Percentiles rank a stretch among this genome's conserved stretches.
phyloP scores from a whole-genome alignment of 1,140 invertebrate genomes.

The Lepidurus arcticus region DNA sequence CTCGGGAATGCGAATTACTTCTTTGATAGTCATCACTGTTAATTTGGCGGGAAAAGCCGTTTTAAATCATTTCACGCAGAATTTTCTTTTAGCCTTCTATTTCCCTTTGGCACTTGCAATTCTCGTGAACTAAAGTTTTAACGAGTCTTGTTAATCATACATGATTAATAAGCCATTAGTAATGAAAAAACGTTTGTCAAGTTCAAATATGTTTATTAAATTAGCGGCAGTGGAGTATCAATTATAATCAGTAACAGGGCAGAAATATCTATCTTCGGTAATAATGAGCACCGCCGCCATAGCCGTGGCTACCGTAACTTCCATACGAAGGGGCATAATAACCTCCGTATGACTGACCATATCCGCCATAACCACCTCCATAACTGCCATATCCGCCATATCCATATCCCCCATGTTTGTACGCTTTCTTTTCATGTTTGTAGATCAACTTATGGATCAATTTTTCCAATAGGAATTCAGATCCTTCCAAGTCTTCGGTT shows the following conservation, averaged over 20 bases:
- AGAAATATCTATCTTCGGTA: background rate
- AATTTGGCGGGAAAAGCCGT: no score
- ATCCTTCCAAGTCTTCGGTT: background rate
- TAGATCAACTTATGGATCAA: background rate
- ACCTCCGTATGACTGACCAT: background rate
- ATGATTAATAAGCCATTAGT: no score
- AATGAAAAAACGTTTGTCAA: no score
- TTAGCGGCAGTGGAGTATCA: background rate
- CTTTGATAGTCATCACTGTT: no score
- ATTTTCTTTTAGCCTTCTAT: no score
- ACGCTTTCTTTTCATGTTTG: slow-evolving; percentile 3
- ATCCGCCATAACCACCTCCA: background rate
- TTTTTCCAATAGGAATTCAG: background rate
- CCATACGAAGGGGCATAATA: background rate
- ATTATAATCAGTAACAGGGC: background rate
- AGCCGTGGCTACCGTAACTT: background rate
- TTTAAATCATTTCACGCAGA: no score
- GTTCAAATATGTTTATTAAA: no score
- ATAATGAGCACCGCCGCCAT: background rate
- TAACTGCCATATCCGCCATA: slow-evolving; percentile 1
- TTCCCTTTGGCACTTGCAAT: no score
- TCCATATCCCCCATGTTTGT: background rate
- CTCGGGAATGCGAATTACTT: no score
- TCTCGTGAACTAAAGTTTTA: no score
- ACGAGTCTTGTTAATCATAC: no score